Evolutionary conservation across 2,888 invertebrate genomes (phyloP), one percentile per base, ranked within the genome.

Genomic region (Netelia melanura): DNA sequence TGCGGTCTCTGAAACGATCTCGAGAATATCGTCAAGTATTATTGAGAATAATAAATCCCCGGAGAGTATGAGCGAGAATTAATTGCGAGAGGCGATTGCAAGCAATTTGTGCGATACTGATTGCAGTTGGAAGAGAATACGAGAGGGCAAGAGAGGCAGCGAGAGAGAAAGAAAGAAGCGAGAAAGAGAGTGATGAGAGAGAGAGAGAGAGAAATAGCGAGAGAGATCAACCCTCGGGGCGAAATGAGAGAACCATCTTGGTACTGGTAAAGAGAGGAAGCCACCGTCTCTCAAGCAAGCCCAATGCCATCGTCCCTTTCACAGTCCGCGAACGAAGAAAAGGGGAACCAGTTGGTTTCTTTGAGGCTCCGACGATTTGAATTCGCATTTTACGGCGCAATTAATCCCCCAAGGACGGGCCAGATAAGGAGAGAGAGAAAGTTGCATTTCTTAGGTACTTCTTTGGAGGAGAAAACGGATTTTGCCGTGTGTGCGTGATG

Each of bases 41-140:
- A 86, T 86, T 85, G 86, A 86, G 84, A 87, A 87, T 85, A 87
- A 86, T 86, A 87, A 87, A 87, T 86, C 84, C 84, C 81, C 62
- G 43, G 68, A 77, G 77, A 72, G 91, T 91, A 92, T 92, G 92
- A 91, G 90, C 89, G 85, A 89, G 90, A 92, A 92, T 92, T 92
- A 92, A 92, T 92, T 91, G 90, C 90, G 86, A 61, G 79, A 82
- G 89, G 88, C 92, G 91, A 92, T 92, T 92, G 92, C 91, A 90
- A 92, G 91, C 92, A 92, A 92, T 92, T 92, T 92, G 76, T 76
- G 90, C 91, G 90, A 91, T 90, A 90, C 91, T 92, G 92, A 92
- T 92, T 92, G 92, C 91, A 90, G 88, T 87, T 84, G 67, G 78
- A 17, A 64, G 80, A 77, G 67, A 44, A 44, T 72, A 44, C 64